These are phyloP conservation scores for Montipora sp. DNA, from an alignment of 64 coral and sea anemone species.

Conservation along the genomic window DNA sequence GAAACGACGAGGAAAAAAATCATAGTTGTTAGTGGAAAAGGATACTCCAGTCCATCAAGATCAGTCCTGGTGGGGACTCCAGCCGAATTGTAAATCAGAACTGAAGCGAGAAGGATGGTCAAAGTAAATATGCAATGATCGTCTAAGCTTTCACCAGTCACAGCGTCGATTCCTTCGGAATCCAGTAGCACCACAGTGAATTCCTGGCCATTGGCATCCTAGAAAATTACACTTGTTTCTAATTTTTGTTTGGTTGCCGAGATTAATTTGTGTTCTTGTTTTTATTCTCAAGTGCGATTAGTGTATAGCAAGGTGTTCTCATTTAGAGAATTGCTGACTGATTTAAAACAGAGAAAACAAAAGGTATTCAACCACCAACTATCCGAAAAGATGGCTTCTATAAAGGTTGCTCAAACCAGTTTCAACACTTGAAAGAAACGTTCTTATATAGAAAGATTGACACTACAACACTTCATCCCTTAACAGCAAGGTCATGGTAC, in stretches of 20 bases:
- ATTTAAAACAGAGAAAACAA: no score
- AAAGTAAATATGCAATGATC: conserved; percentile 57
- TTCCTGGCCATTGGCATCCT: conserved; percentile 40
- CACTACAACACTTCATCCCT: no score
- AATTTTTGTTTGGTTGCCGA: neutral
- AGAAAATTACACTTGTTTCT: neutral
- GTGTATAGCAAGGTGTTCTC: no score
- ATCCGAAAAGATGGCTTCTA: no score
- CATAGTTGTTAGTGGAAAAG: neutral
- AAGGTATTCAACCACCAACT: no score
- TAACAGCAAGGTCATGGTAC: no score
- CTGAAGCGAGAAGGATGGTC: conserved; percentile 41
- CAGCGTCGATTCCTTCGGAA: conserved; percentile 53
- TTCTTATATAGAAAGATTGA: no score
- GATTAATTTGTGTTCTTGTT: neutral
- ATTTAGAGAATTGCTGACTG: no score
- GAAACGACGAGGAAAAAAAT: neutral
- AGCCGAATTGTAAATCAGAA: conserved; percentile 56
- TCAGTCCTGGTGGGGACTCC: conserved; percentile 28
- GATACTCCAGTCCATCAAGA: conserved; percentile 62
- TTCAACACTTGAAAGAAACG: no score
- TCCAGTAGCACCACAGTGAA: conserved; percentile 52
- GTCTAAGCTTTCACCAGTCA: conserved; percentile 15
- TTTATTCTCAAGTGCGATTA: neutral
- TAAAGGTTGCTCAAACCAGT: no score